Evolutionary conservation across 2,888 invertebrate species (phyloP), one percentile per base, ranked within the genome.

Genomic region (Sesamia inferens): DNA sequence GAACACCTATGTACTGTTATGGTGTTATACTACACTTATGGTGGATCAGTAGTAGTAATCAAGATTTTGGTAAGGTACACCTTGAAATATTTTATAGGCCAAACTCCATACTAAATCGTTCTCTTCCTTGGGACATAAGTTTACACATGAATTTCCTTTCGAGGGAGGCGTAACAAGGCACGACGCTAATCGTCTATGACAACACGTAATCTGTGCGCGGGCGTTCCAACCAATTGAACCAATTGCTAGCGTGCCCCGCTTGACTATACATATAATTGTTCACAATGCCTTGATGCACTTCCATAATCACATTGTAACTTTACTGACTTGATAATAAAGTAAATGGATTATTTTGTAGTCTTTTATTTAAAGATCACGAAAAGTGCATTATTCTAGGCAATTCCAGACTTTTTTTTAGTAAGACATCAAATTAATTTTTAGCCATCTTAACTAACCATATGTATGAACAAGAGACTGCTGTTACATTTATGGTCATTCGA

Each of bases 181-280:
- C 57, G 51, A 71, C 65, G 63, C 57, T 82, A 86, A 84, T 86
- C 55, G 71, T 65, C 64, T 69, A 66, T 75, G 79, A 74, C 75
- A 74, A 66, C 70, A 72, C 71, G 72, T 67, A 81, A 76, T 22
- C 51, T 59, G 55, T 51, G 65, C 64, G 78, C 78, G 83, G 74
- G 61, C 68, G 68, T 71, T 68, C 64, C 78, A 67, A 74, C 73
- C 85, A 71, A 76, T 81, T 79, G 73, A 81, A 69, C 67, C 73
- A 74, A 86, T 80, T 82, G 71, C 69, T 64, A 64, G 72, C 63
- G 61, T 70, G 77, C 81, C 59, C 71, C 16, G 72, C 57, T 85
- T 76, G 74, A 76, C 76, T n/a, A 58, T 54, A n/a, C n/a, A n/a
- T n/a, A 63, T 76, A 86, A 84, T 77, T 83, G 63, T 63, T 54